phyloP scores from a whole-genome alignment of 2,888 invertebrate species.

The Stictocephala bisonia region DNA sequence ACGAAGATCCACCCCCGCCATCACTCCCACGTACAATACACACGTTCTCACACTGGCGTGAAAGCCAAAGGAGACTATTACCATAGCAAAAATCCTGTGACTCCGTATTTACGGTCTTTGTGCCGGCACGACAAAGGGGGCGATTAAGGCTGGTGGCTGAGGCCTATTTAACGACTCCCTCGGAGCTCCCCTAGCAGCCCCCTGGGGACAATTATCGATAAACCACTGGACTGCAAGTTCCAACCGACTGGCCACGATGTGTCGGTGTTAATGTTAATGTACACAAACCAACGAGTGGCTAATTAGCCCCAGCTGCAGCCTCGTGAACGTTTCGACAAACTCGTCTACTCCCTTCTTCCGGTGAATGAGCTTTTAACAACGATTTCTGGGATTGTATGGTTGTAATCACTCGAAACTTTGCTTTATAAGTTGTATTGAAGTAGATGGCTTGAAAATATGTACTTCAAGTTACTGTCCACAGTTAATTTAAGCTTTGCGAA shows the following conservation, averaged over 20 bases:
- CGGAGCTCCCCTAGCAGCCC: neutral
- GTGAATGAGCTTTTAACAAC: no score
- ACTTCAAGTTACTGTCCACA: no score
- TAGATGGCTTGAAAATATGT: no score
- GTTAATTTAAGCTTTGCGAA: no score
- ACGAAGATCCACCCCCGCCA: no score
- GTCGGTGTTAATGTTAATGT: constrained; percentile 32
- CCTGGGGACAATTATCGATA: constrained; percentile 11
- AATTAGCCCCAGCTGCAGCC: constrained; percentile 22
- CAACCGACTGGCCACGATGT: constrained; percentile 12
- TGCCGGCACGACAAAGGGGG: constrained; percentile 8
- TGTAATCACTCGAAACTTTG: no score
- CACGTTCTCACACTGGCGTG: neutral
- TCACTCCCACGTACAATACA: neutral
- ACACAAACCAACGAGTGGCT: constrained; percentile 27
- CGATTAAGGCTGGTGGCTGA: constrained; percentile 17
- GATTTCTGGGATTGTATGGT: no score
- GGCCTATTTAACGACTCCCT: constrained; percentile 21
- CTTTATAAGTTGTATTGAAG: no score
- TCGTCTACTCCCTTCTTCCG: no score
- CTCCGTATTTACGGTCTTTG: neutral
- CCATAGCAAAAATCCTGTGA: neutral
- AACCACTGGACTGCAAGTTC: constrained; percentile 27
- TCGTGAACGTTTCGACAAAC: neutral
- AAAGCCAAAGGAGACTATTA: neutral